Evolutionary conservation across 1,140 invertebrate genomes (phyloP).

Genomic region (Drepana arcuata): DNA sequence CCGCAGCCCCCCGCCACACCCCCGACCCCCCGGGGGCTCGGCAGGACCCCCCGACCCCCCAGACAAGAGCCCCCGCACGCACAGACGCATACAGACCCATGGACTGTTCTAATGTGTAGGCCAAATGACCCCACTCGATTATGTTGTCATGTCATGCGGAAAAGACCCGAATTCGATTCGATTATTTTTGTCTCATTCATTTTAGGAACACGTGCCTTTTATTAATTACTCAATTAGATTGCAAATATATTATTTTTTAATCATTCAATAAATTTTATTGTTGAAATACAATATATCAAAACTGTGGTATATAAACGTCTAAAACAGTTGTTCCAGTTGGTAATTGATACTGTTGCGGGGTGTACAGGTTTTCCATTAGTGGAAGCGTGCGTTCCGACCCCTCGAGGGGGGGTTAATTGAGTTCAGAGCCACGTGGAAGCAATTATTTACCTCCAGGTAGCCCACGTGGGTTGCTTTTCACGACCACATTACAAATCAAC

Average conservation of each 20-base stretch:
- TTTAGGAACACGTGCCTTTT: background rate
- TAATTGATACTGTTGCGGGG: slow-evolving; percentile 12
- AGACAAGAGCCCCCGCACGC: slow-evolving; percentile 27
- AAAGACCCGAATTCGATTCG: background rate
- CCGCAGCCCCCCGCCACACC: slow-evolving; percentile 28
- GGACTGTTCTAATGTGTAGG: slow-evolving; percentile 54
- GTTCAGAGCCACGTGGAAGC: slow-evolving; percentile 50
- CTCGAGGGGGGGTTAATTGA: slow-evolving; percentile 50
- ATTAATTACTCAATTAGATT: background rate
- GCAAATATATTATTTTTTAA: background rate
- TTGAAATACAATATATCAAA: background rate
- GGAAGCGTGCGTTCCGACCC: slow-evolving; percentile 37
- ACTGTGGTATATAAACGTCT: background rate
- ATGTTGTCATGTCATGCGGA: slow-evolving; percentile 32
- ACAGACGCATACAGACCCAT: slow-evolving; percentile 31
- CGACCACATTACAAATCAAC: slow-evolving; percentile 6
- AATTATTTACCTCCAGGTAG: slow-evolving; percentile 63
- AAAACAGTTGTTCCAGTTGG: background rate
- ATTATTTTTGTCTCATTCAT: background rate
- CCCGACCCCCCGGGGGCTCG: slow-evolving; percentile 8
- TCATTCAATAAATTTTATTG: background rate
- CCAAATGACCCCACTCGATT: slow-evolving; percentile 61
- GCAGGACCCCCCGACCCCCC: slow-evolving; percentile 5
- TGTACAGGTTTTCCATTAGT: slow-evolving; percentile 34
- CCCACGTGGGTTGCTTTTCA: slow-evolving; percentile 47